Evolutionary conservation across 2,113 vertebrate species (phyloP).

Genomic region (Heptranchias perlo): DNA sequence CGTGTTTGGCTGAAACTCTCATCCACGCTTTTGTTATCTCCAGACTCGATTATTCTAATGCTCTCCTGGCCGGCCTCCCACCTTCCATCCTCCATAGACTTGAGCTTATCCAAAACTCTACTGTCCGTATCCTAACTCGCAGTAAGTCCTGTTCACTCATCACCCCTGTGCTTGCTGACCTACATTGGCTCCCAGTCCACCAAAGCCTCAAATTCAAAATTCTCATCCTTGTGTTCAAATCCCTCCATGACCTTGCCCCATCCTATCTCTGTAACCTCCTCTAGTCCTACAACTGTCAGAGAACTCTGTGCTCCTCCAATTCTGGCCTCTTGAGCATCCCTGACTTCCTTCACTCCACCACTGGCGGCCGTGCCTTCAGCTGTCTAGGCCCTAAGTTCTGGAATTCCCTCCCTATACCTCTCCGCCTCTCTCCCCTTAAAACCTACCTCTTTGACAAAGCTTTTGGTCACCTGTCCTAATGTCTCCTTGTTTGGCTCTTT

Average conservation of each 20-base stretch:
- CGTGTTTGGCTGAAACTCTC: too few relatives aligned
- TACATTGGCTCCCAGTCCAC: too few relatives aligned
- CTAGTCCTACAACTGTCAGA: not conserved
- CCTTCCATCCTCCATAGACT: not conserved
- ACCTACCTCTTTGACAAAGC: not conserved
- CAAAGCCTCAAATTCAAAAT: not conserved
- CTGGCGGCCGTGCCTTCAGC: not conserved
- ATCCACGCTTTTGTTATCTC: not conserved
- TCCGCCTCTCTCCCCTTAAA: not conserved
- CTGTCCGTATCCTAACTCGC: not conserved
- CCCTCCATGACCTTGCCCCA: not conserved
- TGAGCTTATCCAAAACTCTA: not conserved
- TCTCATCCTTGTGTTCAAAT: not conserved
- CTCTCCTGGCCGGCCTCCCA: not conserved
- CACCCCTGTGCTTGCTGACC: too few relatives aligned
- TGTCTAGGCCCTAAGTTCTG: not conserved
- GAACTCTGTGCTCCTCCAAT: not conserved
- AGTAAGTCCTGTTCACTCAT: too few relatives aligned
- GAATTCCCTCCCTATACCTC: not conserved
- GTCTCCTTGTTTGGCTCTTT: not conserved
- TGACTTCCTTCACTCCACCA: not conserved
- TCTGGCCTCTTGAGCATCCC: not conserved
- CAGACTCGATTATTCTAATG: not conserved
- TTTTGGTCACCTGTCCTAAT: not conserved
- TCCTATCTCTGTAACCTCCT: not conserved